phyloP scores from a whole-genome alignment of 2,797 vertebrate genomes.

The Bufotes viridis region DNA sequence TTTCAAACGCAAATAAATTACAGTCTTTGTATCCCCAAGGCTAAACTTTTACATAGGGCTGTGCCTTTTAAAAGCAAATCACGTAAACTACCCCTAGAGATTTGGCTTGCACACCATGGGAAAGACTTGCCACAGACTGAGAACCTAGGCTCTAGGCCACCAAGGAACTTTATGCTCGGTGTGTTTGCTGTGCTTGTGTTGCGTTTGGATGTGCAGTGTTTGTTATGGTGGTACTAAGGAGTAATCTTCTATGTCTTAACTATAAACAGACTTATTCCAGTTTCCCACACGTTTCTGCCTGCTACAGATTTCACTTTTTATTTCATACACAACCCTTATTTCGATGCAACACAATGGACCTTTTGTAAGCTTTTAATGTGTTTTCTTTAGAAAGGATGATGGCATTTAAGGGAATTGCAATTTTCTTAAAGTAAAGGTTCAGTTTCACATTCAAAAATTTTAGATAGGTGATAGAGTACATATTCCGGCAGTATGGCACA shows the following conservation, averaged over 20 bases:
- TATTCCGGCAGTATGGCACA: background rate
- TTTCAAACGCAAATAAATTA: too few relatives aligned
- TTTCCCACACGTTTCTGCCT: background rate
- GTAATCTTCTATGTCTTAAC: background rate
- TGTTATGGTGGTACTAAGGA: background rate
- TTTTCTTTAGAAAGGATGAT: background rate
- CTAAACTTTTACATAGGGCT: too few relatives aligned
- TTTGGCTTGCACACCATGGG: too few relatives aligned
- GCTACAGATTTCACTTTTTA: background rate
- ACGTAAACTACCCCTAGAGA: too few relatives aligned
- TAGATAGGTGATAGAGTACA: background rate
- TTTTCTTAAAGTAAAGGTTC: background rate
- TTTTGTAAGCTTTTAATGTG: background rate
- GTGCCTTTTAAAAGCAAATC: too few relatives aligned
- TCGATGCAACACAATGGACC: background rate
- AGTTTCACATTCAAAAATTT: background rate
- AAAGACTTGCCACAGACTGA: background rate
- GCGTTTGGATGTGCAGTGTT: background rate
- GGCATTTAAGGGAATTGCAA: background rate
- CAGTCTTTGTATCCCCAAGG: too few relatives aligned
- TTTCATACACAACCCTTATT: background rate
- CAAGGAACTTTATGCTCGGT: background rate
- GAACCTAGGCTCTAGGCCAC: background rate
- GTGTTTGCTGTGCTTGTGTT: background rate
- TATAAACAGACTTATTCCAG: background rate